phyloP scores from a whole-genome alignment of 2,113 vertebrate species.

The Recurvirostra avosetta region DNA sequence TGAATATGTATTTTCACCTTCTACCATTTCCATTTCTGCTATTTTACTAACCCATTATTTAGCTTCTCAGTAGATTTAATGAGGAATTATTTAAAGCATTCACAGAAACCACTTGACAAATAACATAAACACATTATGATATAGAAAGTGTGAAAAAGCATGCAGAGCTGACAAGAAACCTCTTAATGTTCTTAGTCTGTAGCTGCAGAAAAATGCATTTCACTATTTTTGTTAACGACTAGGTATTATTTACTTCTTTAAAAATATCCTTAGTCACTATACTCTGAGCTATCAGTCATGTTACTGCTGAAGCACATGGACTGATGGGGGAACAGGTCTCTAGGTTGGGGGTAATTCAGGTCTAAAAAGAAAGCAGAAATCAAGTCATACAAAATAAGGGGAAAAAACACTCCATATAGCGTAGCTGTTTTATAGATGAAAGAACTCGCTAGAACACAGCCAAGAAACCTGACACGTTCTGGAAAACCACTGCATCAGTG shows the following conservation, averaged over 20 bases:
- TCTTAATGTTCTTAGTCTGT: neutral
- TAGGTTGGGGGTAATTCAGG: neutral
- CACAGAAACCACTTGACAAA: conserved; percentile 1
- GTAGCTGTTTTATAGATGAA: neutral
- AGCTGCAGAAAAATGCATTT: neutral
- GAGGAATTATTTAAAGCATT: conserved; percentile 74
- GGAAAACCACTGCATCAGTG: neutral
- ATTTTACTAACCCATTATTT: conserved; percentile 69
- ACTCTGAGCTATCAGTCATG: neutral
- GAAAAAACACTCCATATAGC: neutral
- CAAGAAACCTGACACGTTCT: neutral
- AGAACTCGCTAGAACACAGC: neutral
- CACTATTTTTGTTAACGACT: neutral
- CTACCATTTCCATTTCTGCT: conserved; percentile 63
- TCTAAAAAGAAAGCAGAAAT: neutral
- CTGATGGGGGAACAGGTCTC: neutral
- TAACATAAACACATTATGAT: neutral
- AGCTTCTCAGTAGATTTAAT: conserved; percentile 74
- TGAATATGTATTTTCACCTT: conserved; percentile 43
- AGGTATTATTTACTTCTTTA: neutral
- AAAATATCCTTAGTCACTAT: neutral
- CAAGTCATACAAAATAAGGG: neutral
- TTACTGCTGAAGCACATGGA: neutral
- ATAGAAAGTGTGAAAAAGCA: neutral
- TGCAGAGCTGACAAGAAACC: neutral